Evolutionary conservation across 2,888 invertebrate genomes (phyloP).

Genomic region (Thymelicus lineola): DNA sequence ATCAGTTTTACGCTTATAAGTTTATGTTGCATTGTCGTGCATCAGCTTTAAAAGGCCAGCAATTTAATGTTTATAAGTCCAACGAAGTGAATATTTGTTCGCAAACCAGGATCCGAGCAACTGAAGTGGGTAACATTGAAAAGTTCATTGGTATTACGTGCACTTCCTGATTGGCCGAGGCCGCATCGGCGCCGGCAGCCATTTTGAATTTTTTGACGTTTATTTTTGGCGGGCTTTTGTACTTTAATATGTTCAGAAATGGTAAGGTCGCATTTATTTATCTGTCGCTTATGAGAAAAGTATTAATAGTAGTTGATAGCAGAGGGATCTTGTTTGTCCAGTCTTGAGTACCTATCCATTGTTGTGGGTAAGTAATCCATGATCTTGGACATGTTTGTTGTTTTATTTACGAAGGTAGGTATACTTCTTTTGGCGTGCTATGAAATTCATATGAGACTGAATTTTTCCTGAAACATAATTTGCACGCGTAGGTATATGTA

Average conservation of each 20-base stretch:
- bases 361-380: neutral
- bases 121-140: slow-evolving; percentile 80
- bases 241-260: slow-evolving; percentile 56
- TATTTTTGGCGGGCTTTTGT: slow-evolving; percentile 78
- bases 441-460: no score
- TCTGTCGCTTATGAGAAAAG: slow-evolving; percentile 32
- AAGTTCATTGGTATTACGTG: slow-evolving; percentile 82
- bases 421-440: no score
- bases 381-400: neutral
- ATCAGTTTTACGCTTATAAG: slow-evolving; percentile 9
- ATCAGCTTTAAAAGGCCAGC: slow-evolving; percentile 47
- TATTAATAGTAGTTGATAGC: slow-evolving; percentile 5
- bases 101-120: slow-evolving; percentile 60
- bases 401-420: neutral
- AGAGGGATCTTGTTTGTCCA: neutral
- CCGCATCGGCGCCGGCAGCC: slow-evolving; percentile 64
- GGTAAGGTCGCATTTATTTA: slow-evolving; percentile 52
- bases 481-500: no score
- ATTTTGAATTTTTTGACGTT: slow-evolving; percentile 80
- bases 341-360: neutral
- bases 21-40: slow-evolving; percentile 1
- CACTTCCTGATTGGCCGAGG: slow-evolving; percentile 80
- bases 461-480: no score
- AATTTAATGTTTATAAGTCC: slow-evolving; percentile 47
- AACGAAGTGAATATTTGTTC: slow-evolving; percentile 58